Evolutionary conservation across 2,797 vertebrate species (phyloP).

Genomic region (Gobionotothen gibberifrons): DNA sequence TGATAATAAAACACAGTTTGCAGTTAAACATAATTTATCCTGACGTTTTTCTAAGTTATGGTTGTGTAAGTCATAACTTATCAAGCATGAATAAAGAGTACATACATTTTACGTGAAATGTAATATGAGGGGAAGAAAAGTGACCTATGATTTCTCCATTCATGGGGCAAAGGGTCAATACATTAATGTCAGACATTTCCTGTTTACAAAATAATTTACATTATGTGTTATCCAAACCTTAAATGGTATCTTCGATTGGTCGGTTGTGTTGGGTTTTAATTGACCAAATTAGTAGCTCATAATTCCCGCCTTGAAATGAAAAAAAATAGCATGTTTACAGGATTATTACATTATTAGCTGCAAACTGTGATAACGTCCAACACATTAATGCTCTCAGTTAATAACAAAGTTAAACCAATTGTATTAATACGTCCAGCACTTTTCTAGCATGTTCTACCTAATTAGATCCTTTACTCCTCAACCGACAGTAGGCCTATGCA

Average conservation of each 20-base stretch:
- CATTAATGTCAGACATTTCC: constrained; percentile 41
- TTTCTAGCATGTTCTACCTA: constrained; percentile 19
- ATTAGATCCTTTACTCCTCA: constrained; percentile 30
- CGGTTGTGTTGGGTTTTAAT: not conserved
- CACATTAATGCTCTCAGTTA: constrained; percentile 27
- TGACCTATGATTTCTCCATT: not conserved
- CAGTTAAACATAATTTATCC: constrained; percentile 44
- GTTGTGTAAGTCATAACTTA: not conserved
- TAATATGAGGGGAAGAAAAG: too few species aligned
- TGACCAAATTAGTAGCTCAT: not conserved
- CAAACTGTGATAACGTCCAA: constrained; percentile 43
- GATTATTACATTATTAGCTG: constrained; percentile 45
- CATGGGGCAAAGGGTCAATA: constrained; percentile 1
- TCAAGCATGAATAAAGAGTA: not conserved
- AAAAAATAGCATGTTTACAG: constrained; percentile 20
- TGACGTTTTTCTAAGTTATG: not conserved
- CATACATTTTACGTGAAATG: not conserved
- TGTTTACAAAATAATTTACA: constrained; percentile 22
- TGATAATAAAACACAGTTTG: constrained; percentile 39
- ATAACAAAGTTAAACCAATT: constrained; percentile 32
- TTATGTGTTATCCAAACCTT: constrained; percentile 23
- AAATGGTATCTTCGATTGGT: constrained; percentile 12
- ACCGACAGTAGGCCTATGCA: constrained; percentile 5
- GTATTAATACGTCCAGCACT: constrained; percentile 35
- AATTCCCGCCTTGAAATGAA: not conserved